Evolutionary conservation across 2,797 vertebrate species (phyloP), one percentile per base, ranked within the genome.

Genomic region (Trachops cirrhosus): DNA sequence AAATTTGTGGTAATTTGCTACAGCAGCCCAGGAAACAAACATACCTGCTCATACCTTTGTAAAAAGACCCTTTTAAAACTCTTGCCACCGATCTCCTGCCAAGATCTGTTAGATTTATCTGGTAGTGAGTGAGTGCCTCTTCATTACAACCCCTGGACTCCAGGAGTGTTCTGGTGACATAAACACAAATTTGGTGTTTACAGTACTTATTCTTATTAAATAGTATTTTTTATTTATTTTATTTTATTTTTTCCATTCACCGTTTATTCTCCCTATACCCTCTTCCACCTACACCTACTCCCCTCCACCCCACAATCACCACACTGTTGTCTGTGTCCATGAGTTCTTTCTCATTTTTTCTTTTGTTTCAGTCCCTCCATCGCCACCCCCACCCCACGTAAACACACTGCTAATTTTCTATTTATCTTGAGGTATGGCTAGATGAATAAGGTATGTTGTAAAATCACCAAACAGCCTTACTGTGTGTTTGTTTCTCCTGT

Each of bases 141-240:
- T 77, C 57, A 57, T 64, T 94, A 37, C 50, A 82, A 68, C 67
- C 73, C 95, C 44, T 91, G 29, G 78, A 74, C 29, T 52, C 67
- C 34, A 85, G 10, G 6, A 64, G 41, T 96, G 6, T 89, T 86
- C 70, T 89, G 22, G 34, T 89, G 46, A 94, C 22, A 68, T 39
- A 54, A 62, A 89, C 21, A 29, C 26, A 95, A 96, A 93, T 62
- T 41, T 75, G 62, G 50, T 44, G 64, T 89, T 96, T 75, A 74
- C 19, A 34, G 12, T 62, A 32, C 34, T 85, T 79, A 59, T 32
- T 79, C 44, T 92, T 67, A 74, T 83, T 80, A 77, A 95, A 62
- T 91, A 62, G 3, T 41, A 75, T 89, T 89, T 59, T 57, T 29
- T 29, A 57, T 57, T 57, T 57, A 59, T 57, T 57, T 57, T 14